phyloP scores from a whole-genome alignment of 2,888 invertebrate species.

The Sphaerophoria rueppellii region DNA sequence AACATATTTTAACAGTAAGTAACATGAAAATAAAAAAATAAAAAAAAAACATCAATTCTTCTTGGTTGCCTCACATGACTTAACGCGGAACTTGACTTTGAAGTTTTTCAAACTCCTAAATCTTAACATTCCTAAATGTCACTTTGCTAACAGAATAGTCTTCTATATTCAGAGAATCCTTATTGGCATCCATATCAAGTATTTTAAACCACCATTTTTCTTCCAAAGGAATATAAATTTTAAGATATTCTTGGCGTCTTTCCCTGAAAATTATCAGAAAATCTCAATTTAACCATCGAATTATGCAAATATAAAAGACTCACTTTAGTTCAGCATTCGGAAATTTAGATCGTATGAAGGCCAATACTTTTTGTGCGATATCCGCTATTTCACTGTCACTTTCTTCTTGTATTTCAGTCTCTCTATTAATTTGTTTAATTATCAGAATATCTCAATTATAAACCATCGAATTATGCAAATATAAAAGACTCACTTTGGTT shows the following conservation, averaged over 20 bases:
- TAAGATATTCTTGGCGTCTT: conserved; percentile 87
- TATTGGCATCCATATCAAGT: conserved; percentile 88
- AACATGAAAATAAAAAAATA: no score
- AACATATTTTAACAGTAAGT: no score
- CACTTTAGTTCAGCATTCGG: conserved; percentile 78
- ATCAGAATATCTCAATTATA: conserved; percentile 76
- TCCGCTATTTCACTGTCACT: conserved; percentile 65
- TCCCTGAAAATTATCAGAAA: conserved; percentile 84
- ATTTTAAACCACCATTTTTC: conserved; percentile 87
- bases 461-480: not conserved
- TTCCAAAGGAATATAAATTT: conserved; percentile 86
- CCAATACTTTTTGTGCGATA: conserved; percentile 76
- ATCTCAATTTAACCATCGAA: conserved; percentile 43
- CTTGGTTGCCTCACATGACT: conserved; percentile 45
- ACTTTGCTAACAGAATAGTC: conserved; percentile 92
- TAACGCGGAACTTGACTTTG: conserved; percentile 77
- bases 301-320: conserved; percentile 49
- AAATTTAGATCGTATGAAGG: conserved; percentile 77
- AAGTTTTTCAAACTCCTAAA: conserved; percentile 86
- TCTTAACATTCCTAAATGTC: conserved; percentile 91
- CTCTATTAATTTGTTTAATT: no score
- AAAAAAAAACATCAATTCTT: no score
- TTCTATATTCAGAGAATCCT: conserved; percentile 85
- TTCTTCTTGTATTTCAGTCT: no score
- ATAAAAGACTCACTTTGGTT: conserved; percentile 77